Conservation (phyloP, 2,113 vertebrate genomes). For the Dromaius novaehollandiae region DNA sequence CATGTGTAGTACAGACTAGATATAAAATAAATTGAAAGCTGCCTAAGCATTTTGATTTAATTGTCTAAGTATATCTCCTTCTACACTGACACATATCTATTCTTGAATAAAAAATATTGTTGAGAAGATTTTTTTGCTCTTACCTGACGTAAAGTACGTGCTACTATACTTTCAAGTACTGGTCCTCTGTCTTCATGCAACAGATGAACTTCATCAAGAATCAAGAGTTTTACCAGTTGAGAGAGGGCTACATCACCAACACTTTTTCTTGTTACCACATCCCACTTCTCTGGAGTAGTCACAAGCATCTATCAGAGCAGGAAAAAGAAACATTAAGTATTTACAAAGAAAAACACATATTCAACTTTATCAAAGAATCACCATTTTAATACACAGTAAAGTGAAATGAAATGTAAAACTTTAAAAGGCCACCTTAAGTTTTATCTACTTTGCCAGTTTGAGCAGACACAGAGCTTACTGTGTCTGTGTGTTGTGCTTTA, state of each 20-base stretch:
- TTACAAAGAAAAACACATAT: neutral
- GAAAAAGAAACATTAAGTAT: neutral
- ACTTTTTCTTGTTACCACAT: slow-evolving; percentile 97
- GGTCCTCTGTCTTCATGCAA: slow-evolving; percentile 97
- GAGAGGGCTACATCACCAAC: slow-evolving; percentile 95
- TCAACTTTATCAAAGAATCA: neutral
- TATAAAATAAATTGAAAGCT: neutral
- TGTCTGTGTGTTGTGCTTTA: neutral
- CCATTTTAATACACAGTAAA: neutral
- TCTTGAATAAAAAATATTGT: neutral
- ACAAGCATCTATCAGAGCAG: slow-evolving; percentile 89
- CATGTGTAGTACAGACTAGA: neutral
- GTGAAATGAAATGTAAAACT: neutral
- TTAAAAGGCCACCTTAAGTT: neutral
- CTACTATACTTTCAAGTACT: slow-evolving; percentile 97
- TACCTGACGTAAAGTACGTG: slow-evolving; percentile 95
- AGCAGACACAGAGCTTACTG: neutral
- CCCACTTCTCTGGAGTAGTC: slow-evolving; percentile 99
- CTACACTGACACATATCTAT: neutral
- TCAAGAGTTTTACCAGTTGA: slow-evolving; percentile 93
- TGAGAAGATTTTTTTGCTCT: neutral
- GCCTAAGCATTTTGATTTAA: neutral
- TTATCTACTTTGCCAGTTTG: neutral
- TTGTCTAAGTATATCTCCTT: neutral
- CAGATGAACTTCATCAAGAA: slow-evolving; percentile 97